Percentiles rank a stretch among this genome's conserved stretches.
These are phyloP conservation scores for Luffia ferchaultella DNA, from an alignment of 2,888 invertebrate genomes.

Conservation along the genomic window DNA sequence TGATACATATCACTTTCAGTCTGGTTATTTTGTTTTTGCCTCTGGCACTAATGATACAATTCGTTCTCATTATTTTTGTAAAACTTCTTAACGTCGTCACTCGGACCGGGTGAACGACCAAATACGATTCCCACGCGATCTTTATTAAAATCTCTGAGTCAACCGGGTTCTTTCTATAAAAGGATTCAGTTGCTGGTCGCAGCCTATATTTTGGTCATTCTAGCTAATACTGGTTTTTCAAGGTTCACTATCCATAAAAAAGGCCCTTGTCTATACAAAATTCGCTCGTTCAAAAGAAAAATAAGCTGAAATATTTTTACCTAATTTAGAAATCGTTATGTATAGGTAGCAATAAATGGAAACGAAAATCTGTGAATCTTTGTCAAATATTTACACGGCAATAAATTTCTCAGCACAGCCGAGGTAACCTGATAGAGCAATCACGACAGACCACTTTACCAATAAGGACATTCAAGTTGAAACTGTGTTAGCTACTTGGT, in stretches of 20 bases:
- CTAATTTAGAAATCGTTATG: too few relatives aligned
- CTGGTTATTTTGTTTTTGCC: background rate
- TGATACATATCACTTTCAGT: background rate
- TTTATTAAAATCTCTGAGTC: slow-evolving; percentile 1
- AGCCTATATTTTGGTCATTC: background rate
- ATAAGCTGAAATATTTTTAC: too few relatives aligned
- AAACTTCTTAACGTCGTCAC: too few relatives aligned
- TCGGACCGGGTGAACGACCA: slow-evolving; percentile 50
- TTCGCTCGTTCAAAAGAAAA: too few relatives aligned
- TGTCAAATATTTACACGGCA: slow-evolving; percentile 20
- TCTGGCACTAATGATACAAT: background rate
- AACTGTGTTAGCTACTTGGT: background rate
- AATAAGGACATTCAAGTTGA: slow-evolving; percentile 14
- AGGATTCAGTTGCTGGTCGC: background rate
- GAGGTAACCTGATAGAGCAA: slow-evolving; percentile 49
- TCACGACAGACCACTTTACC: slow-evolving; percentile 35
- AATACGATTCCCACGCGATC: slow-evolving; percentile 33
- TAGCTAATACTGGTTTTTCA: background rate
- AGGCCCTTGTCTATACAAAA: too few relatives aligned
- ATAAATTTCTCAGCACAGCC: slow-evolving; percentile 17
- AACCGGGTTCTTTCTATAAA: background rate
- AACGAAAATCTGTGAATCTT: too few relatives aligned
- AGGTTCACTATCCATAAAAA: background rate
- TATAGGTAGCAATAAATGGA: too few relatives aligned
- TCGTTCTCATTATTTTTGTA: background rate